Conservation (phyloP, 2,888 invertebrate species). For the Nycteola revayana region DNA sequence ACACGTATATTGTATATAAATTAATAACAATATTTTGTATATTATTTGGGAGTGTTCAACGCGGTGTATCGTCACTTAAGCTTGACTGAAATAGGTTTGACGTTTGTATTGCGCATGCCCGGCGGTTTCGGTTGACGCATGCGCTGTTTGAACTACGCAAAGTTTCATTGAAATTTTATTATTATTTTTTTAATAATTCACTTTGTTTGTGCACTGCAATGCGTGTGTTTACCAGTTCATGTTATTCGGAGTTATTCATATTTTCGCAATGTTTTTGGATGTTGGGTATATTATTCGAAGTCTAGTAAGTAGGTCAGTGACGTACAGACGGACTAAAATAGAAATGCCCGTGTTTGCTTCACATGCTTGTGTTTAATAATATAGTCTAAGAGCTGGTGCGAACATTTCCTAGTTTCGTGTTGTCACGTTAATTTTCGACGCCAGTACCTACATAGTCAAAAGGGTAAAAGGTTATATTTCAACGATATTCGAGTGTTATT, state of each 20-base stretch:
- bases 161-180: too few species aligned
- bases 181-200: too few species aligned
- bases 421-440: constrained; percentile 1
- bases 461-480: too few species aligned
- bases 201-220: too few species aligned
- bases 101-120: constrained; percentile 61
- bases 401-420: constrained; percentile 19
- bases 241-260: too few species aligned
- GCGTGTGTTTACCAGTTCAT: too few species aligned
- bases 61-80: constrained; percentile 36
- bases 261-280: not conserved
- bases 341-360: constrained; percentile 9
- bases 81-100: constrained; percentile 75
- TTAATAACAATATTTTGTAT: constrained; percentile 17
- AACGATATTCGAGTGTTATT: too few species aligned
- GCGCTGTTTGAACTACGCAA: constrained; percentile 34
- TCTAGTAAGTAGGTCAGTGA: constrained; percentile 19
- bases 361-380: constrained; percentile 1
- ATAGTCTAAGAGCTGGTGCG: constrained; percentile 6
- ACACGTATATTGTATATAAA: constrained; percentile 9
- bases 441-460: too few species aligned
- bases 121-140: constrained; percentile 44
- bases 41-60: constrained; percentile 28
- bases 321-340: constrained; percentile 16
- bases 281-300: constrained; percentile 13